phyloP scores from a whole-genome alignment of 2,797 vertebrate genomes.

The Platyrinchus mystaceus region DNA sequence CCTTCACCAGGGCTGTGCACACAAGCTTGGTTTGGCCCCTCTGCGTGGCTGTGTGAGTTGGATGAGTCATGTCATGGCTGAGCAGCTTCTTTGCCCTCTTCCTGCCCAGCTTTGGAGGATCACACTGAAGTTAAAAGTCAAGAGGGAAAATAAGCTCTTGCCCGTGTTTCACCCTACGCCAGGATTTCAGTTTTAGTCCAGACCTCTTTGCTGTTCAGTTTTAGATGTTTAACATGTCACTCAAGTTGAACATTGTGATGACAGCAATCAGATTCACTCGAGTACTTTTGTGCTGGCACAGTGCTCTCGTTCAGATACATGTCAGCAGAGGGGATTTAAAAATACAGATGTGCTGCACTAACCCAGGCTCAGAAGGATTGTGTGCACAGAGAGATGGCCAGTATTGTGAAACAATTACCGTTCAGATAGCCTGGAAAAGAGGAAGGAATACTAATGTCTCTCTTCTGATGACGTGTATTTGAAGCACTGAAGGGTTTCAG shows the following conservation, averaged over 20 bases:
- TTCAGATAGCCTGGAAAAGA: background rate
- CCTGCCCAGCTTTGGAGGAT: background rate
- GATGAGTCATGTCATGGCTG: background rate
- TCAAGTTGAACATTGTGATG: constrained; percentile 12
- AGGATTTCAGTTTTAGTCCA: background rate
- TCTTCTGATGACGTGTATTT: background rate
- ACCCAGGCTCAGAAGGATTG: background rate
- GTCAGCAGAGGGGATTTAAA: constrained; percentile 8
- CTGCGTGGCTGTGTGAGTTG: fast-evolving
- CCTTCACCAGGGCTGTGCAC: background rate
- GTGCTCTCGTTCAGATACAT: background rate
- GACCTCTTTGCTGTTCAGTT: constrained; percentile 5
- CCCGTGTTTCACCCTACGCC: background rate
- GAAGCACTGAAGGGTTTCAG: background rate
- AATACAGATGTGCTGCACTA: background rate
- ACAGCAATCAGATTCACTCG: constrained; percentile 22
- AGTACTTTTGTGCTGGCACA: constrained; percentile 12
- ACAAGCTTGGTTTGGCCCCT: background rate
- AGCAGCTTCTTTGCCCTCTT: background rate
- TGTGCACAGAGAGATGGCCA: background rate
- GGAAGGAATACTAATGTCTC: background rate
- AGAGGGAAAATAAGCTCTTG: background rate
- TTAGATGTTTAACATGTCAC: constrained; percentile 29
- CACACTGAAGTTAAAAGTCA: background rate
- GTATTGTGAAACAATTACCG: background rate